These are phyloP conservation scores for Aleadryas rufinucha DNA, from an alignment of 2,113 vertebrate genomes.

Conservation along the genomic window DNA sequence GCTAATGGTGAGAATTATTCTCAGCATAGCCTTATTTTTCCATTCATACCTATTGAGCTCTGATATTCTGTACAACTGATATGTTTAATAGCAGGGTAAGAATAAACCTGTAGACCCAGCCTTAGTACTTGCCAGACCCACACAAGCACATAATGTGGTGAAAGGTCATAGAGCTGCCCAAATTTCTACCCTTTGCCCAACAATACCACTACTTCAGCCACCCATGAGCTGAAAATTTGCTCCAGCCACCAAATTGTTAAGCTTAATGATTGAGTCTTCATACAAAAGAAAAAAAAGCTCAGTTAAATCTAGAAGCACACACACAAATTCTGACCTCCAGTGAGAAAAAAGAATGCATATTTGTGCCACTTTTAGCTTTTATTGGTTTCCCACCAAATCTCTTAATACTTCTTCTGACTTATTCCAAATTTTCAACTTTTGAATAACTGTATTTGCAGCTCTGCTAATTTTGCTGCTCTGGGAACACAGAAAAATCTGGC, in stretches of 20 bases:
- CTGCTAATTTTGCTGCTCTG: constrained; percentile 36
- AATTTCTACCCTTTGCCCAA: not conserved
- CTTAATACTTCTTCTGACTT: not conserved
- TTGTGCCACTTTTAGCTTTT: not conserved
- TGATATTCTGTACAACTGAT: not conserved
- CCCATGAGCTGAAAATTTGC: not conserved
- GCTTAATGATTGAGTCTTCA: not conserved
- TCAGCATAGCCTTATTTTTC: not conserved
- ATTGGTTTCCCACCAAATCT: constrained; percentile 30
- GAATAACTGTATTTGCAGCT: constrained; percentile 24
- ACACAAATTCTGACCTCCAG: not conserved
- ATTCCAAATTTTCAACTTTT: constrained; percentile 18
- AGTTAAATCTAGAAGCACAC: not conserved
- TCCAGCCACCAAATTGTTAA: not conserved
- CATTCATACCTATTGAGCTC: not conserved
- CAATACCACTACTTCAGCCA: not conserved
- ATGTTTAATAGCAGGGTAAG: not conserved
- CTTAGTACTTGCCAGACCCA: not conserved
- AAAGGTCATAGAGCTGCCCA: not conserved
- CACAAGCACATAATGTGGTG: not conserved
- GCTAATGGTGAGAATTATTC: no score
- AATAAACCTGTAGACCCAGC: not conserved
- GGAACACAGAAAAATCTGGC: constrained; percentile 54
- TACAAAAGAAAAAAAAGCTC: not conserved
- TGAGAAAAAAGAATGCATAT: not conserved